Base-by-base conservation (phyloP, 2,888 invertebrate genomes). In the Drosophila melanosoma region DNA sequence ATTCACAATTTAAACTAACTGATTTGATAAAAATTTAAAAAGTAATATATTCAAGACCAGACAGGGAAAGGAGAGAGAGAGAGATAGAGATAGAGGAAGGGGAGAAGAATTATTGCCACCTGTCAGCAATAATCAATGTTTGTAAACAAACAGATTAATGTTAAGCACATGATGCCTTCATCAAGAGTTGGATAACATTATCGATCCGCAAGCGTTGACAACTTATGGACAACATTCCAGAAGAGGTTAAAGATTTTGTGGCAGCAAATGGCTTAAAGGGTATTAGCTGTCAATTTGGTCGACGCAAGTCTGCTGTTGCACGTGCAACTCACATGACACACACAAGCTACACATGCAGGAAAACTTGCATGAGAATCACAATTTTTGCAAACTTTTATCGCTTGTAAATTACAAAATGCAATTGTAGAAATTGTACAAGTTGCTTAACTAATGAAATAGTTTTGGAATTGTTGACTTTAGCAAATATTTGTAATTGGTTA, bases 71-170 rank as follows among this genome's bases (percentile, higher is more conserved):
- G 3, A 7, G 4, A 20, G 2, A 33, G 32, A 20, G 49, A 10
- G 0, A 29, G 49, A 17, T n/a, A 2, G 15, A 20, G 0, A 7
- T 2, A 15, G 0, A 23, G 33, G 15, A 12, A 6, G 17, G 15
- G 52, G 12, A 4, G 6, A 8, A 29, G 29, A 29, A 29, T 15
- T 26, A 36, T 26, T 40, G 56, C 8, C 56, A 40, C 12, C 29
- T 56, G 56, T 36, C 53, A 36, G 15, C 35, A 26, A 17, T 35
- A 17, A 54, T 54, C 53, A 54, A 36, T 26, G 23, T 56, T 56
- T 29, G 56, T 56, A 56, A 56, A 38, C 54, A 56, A 56, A 38
- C 1, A 17, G 23, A 23, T 11, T 17, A 29, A 29, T 29, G 26
- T 6, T 3, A 51, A 17, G 11, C 11, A 26, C 26, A 17, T 32